Conservation (phyloP, 1,140 invertebrate genomes). For the Ephestia elutella region DNA sequence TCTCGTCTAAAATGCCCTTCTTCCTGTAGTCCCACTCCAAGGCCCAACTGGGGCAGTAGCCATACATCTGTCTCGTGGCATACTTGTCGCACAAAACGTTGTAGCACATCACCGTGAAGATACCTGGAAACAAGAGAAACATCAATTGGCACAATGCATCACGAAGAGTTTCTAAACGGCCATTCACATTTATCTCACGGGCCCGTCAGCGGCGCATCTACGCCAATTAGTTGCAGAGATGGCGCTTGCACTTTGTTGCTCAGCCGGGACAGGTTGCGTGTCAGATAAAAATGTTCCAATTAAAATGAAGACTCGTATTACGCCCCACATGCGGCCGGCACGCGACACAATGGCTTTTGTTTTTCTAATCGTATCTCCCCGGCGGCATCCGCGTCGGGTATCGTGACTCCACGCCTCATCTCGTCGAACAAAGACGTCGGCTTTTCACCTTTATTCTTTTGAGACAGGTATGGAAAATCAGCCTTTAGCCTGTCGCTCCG, state of each 20-base stretch:
- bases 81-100: conserved; percentile 99
- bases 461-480: conserved; percentile 26
- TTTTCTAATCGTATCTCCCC: conserved; percentile 35
- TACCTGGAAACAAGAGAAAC: conserved; percentile 77
- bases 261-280: conserved; percentile 30
- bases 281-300: conserved; percentile 44
- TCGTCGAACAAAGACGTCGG: conserved; percentile 27
- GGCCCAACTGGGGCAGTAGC: conserved; percentile 97
- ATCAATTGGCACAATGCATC: conserved; percentile 1
- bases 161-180: conserved; percentile 22
- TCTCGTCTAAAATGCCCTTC: conserved; percentile 98
- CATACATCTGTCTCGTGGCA: conserved; percentile 97
- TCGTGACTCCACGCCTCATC: conserved; percentile 21
- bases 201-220: conserved; percentile 29
- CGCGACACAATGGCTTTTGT: conserved; percentile 44
- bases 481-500: conserved; percentile 30
- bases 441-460: conserved; percentile 27
- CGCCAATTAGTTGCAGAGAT: conserved; percentile 36
- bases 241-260: conserved; percentile 29
- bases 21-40: conserved; percentile 98
- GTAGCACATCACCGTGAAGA: conserved; percentile 99
- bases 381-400: conserved; percentile 15
- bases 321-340: conserved; percentile 41
- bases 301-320: conserved; percentile 40
- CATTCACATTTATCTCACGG: conserved; percentile 28